phyloP scores from a whole-genome alignment of 1,140 invertebrate species.

The Leptonema lineaticorne region DNA sequence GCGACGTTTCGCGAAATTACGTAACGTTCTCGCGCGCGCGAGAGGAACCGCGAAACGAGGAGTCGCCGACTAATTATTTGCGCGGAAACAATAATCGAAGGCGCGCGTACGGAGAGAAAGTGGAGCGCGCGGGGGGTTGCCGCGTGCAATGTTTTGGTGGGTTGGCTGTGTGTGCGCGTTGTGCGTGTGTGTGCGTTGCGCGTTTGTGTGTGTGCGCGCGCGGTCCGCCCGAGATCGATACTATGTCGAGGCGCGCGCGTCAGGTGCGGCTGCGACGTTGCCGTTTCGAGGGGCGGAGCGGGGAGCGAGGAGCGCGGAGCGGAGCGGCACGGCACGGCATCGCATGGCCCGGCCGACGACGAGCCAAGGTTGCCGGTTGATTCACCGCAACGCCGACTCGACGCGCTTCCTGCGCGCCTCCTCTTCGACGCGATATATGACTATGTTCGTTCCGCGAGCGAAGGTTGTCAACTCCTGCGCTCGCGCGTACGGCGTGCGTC shows the following conservation, averaged over 20 bases:
- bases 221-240: conserved; percentile 2
- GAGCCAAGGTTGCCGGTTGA: conserved; percentile 12
- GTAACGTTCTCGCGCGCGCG: too few species aligned
- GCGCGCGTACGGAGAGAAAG: not conserved
- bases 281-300: not conserved
- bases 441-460: not conserved
- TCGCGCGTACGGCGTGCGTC: not conserved
- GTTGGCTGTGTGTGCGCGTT: not conserved
- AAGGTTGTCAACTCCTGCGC: conserved; percentile 21
- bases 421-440: not conserved
- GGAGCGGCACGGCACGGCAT: not conserved
- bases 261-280: conserved; percentile 13
- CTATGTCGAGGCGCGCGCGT: not conserved
- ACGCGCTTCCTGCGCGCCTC: not conserved
- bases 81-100: not conserved
- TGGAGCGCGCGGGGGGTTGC: not conserved
- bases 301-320: not conserved
- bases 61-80: too few species aligned
- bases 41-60: not conserved
- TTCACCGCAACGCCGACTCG: conserved; percentile 2
- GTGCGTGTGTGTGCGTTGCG: not conserved
- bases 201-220: not conserved
- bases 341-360: not conserved
- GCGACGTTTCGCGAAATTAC: too few species aligned
- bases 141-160: not conserved